Evolutionary conservation across 1,140 invertebrate genomes (phyloP).

Genomic region (Polypedilum vanderplanki): DNA sequence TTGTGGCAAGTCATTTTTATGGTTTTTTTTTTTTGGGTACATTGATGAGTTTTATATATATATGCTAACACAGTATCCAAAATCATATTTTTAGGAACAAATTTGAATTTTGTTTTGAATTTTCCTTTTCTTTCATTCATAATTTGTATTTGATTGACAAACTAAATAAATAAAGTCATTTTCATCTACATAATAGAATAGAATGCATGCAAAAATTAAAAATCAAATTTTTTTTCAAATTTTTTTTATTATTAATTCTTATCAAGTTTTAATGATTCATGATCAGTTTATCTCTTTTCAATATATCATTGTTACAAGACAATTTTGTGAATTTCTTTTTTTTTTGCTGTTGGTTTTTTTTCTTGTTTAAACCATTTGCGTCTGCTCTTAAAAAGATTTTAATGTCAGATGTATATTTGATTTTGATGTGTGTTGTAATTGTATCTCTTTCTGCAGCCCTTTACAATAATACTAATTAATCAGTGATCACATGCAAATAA

Average conservation of each 20-base stretch:
- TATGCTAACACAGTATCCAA: no score
- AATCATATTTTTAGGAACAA: not conserved
- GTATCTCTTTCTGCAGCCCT: not conserved
- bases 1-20: not conserved
- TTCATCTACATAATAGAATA: no score
- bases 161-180: no score
- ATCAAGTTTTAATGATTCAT: slow-evolving; percentile 14
- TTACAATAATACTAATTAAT: slow-evolving; percentile 14
- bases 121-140: not conserved
- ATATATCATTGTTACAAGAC: not conserved
- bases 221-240: not conserved
- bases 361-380: not conserved
- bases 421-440: not conserved
- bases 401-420: not conserved
- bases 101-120: not conserved
- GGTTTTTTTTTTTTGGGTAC: not conserved
- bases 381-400: not conserved
- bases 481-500: not conserved
- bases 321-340: not conserved
- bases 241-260: slow-evolving; percentile 15
- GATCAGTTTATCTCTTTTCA: not conserved
- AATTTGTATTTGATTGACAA: no score
- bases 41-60: not conserved
- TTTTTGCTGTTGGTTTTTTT: not conserved
- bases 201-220: not conserved